Base-by-base conservation (phyloP, 2,113 vertebrate species). In the Neogobius melanostomus region DNA sequence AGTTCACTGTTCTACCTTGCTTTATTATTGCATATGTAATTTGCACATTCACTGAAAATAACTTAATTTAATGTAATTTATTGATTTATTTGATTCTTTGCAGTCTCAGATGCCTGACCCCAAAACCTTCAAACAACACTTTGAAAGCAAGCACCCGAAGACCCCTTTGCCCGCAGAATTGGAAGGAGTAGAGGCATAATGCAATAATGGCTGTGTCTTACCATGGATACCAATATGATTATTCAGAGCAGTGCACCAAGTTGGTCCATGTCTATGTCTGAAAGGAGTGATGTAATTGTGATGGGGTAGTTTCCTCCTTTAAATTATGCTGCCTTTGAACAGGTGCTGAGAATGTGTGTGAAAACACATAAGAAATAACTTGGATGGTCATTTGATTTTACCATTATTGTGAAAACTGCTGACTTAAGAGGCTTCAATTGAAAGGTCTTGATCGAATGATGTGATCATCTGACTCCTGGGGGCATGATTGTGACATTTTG, bases 41-140 rank as follows among this genome's bases (percentile, higher is more conserved):
- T n/a, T 16, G n/a, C 7, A 8, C 16, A 16, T 17, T 17, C 0
- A 53, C 17, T 8, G 8, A 4, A 9, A n/a, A 21, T 36, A 36
- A 36, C 3, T 4, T 36, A 4, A 36, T 5, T 36, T 3, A 36
- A 53, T 53, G 16, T 17, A 2, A 54, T 17, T 17, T 21, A 17
- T 69, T 59, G 50, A 50, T 64, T 10, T 66, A 36, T 51, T 21
- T 7, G 14, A 72, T 44, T 56, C 71, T 17, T 47, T 36, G 10
- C 83, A 92, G 93, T 92, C 93, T 56, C 93, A 94, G 88, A 93
- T 94, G 93, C 93, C 93, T 0, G 93, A 94, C 64, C 93, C 93
- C 5, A 94, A 94, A 87, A 94, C 93, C 17, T 93, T 93, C 84
- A 93, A 93, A 88, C 93, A 94, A 65, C 93, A 94, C 81, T 94